phyloP scores from a whole-genome alignment of 2,888 invertebrate species.

The Tubulanus polymorphus region DNA sequence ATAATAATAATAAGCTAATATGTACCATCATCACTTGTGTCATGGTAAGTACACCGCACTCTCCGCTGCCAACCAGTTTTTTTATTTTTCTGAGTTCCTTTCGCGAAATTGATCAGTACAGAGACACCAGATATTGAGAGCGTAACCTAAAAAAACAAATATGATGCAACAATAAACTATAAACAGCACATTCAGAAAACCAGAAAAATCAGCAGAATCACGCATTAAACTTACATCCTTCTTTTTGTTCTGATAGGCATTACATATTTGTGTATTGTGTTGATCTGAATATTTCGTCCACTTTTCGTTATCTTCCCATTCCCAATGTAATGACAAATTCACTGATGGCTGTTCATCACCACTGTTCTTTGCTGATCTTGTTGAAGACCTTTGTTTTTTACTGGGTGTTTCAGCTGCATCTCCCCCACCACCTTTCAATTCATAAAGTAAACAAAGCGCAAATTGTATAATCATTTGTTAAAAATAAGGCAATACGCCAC shows the following conservation, averaged over 20 bases:
- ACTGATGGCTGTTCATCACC: neutral
- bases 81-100: constrained; percentile 44
- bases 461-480: too few species aligned
- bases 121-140: constrained; percentile 16
- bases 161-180: neutral
- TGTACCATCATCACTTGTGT: constrained; percentile 6
- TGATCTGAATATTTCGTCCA: constrained; percentile 34
- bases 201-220: neutral
- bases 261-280: constrained; percentile 23
- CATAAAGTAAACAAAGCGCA: too few species aligned
- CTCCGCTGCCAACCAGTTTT: constrained; percentile 43
- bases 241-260: constrained; percentile 27
- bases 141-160: neutral
- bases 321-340: too few species aligned
- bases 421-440: too few species aligned
- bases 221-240: constrained; percentile 23
- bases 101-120: constrained; percentile 32
- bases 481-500: too few species aligned
- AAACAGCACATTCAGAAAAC: neutral
- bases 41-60: constrained; percentile 27
- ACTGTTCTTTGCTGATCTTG: neutral
- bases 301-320: constrained; percentile 40
- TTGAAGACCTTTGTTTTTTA: constrained; percentile 19
- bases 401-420: constrained; percentile 11
- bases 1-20: neutral